Evolutionary conservation across 2,797 vertebrate species (phyloP).

Genomic region (Fratercula arctica): DNA sequence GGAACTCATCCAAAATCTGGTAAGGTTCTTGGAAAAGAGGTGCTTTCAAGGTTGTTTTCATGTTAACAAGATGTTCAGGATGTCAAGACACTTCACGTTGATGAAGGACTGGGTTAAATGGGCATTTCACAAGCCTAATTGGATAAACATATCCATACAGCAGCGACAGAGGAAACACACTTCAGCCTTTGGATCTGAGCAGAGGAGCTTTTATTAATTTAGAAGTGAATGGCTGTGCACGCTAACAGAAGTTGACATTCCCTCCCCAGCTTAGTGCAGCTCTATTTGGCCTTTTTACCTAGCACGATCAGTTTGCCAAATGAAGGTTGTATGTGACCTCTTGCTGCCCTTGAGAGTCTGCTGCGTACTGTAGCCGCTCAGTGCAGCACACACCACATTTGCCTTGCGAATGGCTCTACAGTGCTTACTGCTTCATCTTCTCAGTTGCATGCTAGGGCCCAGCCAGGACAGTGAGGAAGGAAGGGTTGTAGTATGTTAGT

Average conservation of each 20-base stretch:
- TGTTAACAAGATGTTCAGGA: neutral
- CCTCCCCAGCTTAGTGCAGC: neutral
- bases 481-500: neutral
- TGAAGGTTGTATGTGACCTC: neutral
- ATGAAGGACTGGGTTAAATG: neutral
- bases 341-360: neutral
- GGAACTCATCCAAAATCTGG: neutral
- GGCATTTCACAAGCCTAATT: neutral
- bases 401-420: neutral
- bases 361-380: neutral
- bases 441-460: rapidly evolving
- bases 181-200: neutral
- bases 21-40: neutral
- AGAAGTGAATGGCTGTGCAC: neutral
- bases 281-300: neutral
- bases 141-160: neutral
- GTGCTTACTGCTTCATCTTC: neutral
- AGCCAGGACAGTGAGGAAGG: neutral
- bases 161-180: neutral
- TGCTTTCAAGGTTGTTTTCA: rapidly evolving
- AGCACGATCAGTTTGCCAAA: neutral
- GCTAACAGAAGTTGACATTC: neutral
- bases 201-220: neutral
- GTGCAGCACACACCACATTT: neutral
- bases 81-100: rapidly evolving